Evolutionary conservation across 2,113 vertebrate genomes (phyloP).

Genomic region (Phyllostomus discolor): DNA sequence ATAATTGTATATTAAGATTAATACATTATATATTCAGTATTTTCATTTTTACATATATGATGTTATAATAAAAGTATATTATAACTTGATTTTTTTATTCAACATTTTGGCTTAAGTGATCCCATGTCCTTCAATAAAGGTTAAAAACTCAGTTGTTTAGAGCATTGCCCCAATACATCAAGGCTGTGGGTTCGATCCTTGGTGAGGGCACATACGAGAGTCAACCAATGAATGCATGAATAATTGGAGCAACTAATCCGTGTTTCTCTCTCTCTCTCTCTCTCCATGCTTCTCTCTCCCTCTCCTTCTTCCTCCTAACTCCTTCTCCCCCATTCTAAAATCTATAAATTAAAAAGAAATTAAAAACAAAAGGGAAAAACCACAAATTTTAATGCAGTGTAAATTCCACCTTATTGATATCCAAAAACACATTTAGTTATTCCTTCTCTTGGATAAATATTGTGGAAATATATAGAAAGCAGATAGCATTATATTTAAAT

Average conservation of each 20-base stretch:
- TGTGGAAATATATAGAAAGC: neutral
- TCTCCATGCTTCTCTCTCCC: too few species aligned
- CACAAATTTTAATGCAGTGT: neutral
- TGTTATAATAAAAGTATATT: neutral
- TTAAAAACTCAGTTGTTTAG: neutral
- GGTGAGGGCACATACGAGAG: too few species aligned
- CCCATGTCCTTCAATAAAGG: neutral
- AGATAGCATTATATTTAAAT: neutral
- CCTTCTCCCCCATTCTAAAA: too few species aligned
- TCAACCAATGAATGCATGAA: too few species aligned
- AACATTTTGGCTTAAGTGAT: neutral
- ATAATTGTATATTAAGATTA: neutral
- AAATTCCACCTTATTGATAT: neutral
- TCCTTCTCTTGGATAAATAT: neutral
- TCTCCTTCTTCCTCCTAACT: too few species aligned
- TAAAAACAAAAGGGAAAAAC: neutral
- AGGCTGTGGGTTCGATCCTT: too few species aligned
- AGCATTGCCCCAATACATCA: too few species aligned
- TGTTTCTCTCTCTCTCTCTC: too few species aligned
- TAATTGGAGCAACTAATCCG: too few species aligned
- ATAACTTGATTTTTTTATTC: neutral
- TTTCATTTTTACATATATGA: neutral
- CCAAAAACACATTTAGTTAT: neutral
- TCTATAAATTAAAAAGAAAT: too few species aligned
- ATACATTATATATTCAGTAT: neutral